Evolutionary conservation across 2,113 vertebrate genomes (phyloP), one percentile per base, ranked within the genome.

Genomic region (Motacilla alba): DNA sequence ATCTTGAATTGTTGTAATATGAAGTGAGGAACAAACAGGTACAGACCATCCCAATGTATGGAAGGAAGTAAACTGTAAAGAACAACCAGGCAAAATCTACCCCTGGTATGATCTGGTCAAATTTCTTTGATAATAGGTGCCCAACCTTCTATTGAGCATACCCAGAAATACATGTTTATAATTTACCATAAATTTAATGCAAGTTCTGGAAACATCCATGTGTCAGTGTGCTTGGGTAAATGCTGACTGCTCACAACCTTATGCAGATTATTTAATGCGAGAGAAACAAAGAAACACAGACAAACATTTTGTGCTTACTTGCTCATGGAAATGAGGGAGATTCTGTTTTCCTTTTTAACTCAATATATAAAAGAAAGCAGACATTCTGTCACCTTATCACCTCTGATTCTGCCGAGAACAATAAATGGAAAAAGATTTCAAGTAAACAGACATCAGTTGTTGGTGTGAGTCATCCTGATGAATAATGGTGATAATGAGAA

Each of bases 371-470:
- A 74, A 83, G 77, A 94, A 96, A 95, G 64, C 72, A 95, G 94
- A 95, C 58, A 68, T 87, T 79, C 50, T 95, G 75, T 70, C 85
- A 95, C 79, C 59, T 90, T 87, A 86, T 81, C 72, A 86, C 64
- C 59, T 83, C 92, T 60, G 79, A 77, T 70, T 95, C 79, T 80
- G 50, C 37, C 63, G 47, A 70, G 59, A 88, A 86, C 67, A 95
- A 70, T 67, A 97, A 93, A 92, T 94, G 64, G 75, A 82, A 94
- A 89, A 94, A 85, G 59, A 95, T 89, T 97, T 77, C 30, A 68
- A 81, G 90, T 79, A 97, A 97, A 95, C 31, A 94, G 64, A 50
- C 72, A 93, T 95, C 68, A 88, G 56, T 58, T 96, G 70, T 72
- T 93, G 56, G 37, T 83, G 52, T 97, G 95, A 96, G 39, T 96